These are phyloP conservation scores for Micoletzkya japonica DNA, from an alignment of 2,888 invertebrate genomes.

Conservation along the genomic window DNA sequence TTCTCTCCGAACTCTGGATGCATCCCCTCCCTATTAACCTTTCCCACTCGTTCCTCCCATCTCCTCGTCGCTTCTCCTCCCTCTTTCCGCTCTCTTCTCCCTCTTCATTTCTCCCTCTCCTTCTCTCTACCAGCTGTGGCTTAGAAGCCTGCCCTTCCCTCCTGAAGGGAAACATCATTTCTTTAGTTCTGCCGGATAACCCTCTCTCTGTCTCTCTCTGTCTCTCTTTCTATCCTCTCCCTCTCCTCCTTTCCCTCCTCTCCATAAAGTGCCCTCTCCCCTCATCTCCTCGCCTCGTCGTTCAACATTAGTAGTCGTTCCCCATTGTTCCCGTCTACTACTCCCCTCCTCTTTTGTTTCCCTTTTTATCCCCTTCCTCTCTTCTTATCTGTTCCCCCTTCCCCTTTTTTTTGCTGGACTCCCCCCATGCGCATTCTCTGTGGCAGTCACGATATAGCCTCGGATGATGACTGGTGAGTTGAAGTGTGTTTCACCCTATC, in stretches of 20 bases:
- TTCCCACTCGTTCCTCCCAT: constrained; percentile 5
- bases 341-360: too few species aligned
- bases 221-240: constrained; percentile 1
- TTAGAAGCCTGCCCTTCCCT: too few species aligned
- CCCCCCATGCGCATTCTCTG: constrained; percentile 25
- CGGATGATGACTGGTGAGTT: constrained; percentile 25
- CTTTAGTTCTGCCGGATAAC: too few species aligned
- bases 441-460: constrained; percentile 1
- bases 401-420: too few species aligned
- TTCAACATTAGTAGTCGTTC: too few species aligned
- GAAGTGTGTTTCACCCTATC: too few species aligned
- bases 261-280: neutral
- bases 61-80: constrained; percentile 1
- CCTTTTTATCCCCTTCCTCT: constrained; percentile 3
- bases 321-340: too few species aligned
- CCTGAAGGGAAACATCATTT: too few species aligned
- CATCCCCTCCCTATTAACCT: neutral
- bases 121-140: too few species aligned
- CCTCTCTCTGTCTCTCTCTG: too few species aligned
- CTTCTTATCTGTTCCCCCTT: constrained; percentile 1
- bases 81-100: neutral
- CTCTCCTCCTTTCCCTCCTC: constrained; percentile 4
- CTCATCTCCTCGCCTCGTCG: too few species aligned
- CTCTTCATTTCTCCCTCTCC: constrained; percentile 5
- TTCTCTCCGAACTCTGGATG: neutral